These are phyloP conservation scores for Aphelinus atriplicis DNA, from an alignment of 1,140 invertebrate species.

Conservation along the genomic window DNA sequence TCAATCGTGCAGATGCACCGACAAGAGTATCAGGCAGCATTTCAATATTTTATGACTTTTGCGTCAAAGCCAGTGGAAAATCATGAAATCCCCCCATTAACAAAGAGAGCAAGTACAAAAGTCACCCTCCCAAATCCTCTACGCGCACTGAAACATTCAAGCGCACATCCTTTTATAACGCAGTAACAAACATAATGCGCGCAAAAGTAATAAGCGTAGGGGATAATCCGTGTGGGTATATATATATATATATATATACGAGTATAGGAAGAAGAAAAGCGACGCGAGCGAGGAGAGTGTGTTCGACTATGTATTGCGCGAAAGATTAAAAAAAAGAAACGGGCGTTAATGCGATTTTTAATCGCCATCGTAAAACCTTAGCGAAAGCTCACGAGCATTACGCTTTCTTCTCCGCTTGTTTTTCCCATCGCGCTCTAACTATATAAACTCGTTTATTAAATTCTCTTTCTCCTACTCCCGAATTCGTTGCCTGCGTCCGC, in stretches of 20 bases:
- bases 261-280: not conserved
- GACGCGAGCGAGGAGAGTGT: not conserved
- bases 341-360: conserved; percentile 42
- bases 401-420: no score
- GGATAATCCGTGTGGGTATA: not conserved
- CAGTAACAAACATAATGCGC: no score
- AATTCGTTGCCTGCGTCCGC: no score
- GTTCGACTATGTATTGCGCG: not conserved
- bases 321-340: conserved; percentile 10
- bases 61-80: no score
- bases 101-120: no score
- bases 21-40: no score
- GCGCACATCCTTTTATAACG: no score
- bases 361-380: conserved; percentile 40
- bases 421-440: not conserved
- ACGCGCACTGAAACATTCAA: no score
- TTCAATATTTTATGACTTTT: no score
- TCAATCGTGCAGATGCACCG: no score
- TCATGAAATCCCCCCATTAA: no score
- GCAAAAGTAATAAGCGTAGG: not conserved
- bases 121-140: no score
- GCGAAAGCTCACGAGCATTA: not conserved
- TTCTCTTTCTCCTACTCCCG: not conserved
- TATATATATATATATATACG: not conserved
- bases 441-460: conserved; percentile 28